Evolutionary conservation across 2,113 vertebrate species (phyloP).

Genomic region (Lepidiolamprologus cunningtoni): DNA sequence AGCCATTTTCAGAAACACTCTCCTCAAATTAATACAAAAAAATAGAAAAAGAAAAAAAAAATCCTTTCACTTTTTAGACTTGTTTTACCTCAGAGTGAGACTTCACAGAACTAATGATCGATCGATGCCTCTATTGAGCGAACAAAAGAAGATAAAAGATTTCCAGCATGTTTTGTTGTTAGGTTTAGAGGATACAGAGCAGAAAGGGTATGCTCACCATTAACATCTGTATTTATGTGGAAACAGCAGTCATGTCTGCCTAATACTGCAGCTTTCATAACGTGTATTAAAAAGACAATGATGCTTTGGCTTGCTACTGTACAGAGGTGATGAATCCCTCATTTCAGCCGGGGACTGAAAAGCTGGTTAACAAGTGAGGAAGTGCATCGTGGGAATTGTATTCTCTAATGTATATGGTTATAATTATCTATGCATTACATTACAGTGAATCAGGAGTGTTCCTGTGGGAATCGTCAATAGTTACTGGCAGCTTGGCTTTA

Average conservation of each 20-base stretch:
- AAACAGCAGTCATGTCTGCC: not conserved
- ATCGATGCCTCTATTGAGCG: not conserved
- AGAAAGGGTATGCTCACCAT: not conserved
- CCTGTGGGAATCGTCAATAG: conserved; percentile 14
- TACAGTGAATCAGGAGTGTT: conserved; percentile 22
- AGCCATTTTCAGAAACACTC: not conserved
- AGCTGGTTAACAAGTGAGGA: conserved; percentile 25
- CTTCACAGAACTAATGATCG: not conserved
- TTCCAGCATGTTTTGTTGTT: not conserved
- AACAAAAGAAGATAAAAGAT: not conserved
- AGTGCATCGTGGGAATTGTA: conserved; percentile 33
- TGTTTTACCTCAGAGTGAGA: not conserved
- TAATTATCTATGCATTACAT: conserved; percentile 46
- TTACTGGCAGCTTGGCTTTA: conserved; percentile 3
- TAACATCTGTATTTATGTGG: not conserved
- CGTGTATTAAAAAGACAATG: not conserved
- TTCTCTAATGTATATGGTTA: conserved; percentile 26
- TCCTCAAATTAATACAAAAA: not conserved
- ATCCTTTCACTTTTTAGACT: not conserved
- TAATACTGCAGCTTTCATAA: not conserved
- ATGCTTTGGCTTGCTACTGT: conserved; percentile 31
- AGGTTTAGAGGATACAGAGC: not conserved
- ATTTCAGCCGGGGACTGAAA: not conserved
- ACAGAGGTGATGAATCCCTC: not conserved
- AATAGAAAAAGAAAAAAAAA: not conserved